A percentile compares a stretch with the other conserved stretches of the same genome.
These are phyloP conservation scores for Ceratina japonica DNA, from an alignment of 1,140 invertebrate species.

Conservation along the genomic window DNA sequence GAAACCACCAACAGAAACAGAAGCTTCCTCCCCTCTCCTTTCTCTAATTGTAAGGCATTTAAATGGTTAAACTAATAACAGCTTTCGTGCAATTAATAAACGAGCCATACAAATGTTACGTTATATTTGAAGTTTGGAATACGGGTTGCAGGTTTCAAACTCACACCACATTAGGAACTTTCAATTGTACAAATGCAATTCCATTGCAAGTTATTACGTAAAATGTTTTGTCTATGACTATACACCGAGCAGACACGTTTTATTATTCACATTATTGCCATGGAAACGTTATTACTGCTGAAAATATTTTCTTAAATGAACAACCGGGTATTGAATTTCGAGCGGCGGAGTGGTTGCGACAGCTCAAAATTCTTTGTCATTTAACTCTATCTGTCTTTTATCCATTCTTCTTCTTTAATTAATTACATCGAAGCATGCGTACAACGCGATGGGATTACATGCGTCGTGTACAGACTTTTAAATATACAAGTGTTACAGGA, in stretches of 20 bases:
- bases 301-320: conserved; percentile 59
- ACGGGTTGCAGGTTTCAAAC: conserved; percentile 42
- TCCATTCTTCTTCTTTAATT: conserved; percentile 10
- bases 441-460: conserved; percentile 36
- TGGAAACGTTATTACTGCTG: conserved; percentile 66
- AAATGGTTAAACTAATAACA: conserved; percentile 18
- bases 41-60: conserved; percentile 22
- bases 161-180: conserved; percentile 59
- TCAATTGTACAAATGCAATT: conserved; percentile 63
- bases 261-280: conserved; percentile 60
- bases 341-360: conserved; percentile 57
- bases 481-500: conserved; percentile 45
- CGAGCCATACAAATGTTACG: conserved; percentile 48
- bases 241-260: conserved; percentile 40
- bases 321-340: conserved; percentile 45
- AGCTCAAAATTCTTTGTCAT: conserved; percentile 45
- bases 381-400: conserved; percentile 50
- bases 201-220: conserved; percentile 50
- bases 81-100: conserved; percentile 13
- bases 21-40: not conserved
- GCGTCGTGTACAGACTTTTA: conserved; percentile 30
- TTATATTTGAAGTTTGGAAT: conserved; percentile 32
- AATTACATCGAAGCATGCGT: conserved; percentile 45
- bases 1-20: not conserved
- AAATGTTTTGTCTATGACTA: conserved; percentile 44